Conservation (phyloP, 2,888 invertebrate genomes). For the Argyresthia albistria region DNA sequence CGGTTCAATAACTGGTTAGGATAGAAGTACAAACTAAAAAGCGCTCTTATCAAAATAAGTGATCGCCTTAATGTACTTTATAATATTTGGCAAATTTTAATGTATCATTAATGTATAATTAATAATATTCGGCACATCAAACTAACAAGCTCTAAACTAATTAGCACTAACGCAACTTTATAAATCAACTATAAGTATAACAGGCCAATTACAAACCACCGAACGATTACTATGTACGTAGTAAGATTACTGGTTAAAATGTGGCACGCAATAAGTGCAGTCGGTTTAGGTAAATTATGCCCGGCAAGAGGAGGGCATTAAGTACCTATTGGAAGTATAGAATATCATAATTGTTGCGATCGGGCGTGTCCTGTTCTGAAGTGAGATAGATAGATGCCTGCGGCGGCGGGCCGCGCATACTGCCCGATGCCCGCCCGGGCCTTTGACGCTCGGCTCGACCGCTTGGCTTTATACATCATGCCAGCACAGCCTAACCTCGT, state of each 20-base stretch:
- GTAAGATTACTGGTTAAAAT: constrained; percentile 4
- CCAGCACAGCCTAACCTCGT: neutral
- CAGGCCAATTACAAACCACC: no score
- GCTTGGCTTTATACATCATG: no score
- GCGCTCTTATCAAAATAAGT: no score
- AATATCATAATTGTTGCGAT: constrained; percentile 6
- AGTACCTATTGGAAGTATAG: neutral
- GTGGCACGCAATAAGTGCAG: constrained; percentile 1
- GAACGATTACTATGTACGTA: neutral
- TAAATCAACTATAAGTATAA: neutral
- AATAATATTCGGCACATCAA: no score
- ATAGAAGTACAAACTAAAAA: no score
- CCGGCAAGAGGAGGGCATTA: neutral
- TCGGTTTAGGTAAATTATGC: constrained; percentile 2
- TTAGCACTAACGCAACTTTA: no score
- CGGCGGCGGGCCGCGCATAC: constrained; percentile 3
- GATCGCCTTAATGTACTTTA: no score
- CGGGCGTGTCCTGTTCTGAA: constrained; percentile 6
- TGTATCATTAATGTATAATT: no score
- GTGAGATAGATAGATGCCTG: neutral
- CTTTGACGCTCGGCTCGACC: no score
- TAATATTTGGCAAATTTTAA: no score
- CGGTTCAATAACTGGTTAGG: no score
- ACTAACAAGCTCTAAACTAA: no score
- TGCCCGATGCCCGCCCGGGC: constrained; percentile 3